Evolutionary conservation across 2,888 invertebrate genomes (phyloP), one percentile per base, ranked within the genome.

Genomic region (Caenorhabditis zanzibari): DNA sequence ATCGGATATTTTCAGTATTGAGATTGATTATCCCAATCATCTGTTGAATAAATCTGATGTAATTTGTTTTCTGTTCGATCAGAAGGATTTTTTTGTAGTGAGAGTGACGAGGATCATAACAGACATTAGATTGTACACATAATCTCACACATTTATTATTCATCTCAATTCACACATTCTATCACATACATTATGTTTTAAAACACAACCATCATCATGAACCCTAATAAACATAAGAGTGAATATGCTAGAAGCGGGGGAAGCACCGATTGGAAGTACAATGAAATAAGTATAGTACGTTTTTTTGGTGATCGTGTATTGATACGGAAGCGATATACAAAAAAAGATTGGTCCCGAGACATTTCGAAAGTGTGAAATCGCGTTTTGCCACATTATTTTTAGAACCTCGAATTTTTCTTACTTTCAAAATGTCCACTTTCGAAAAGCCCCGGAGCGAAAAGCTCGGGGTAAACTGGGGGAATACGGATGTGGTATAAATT

Each of bases 1-100:
- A 82, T 77, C 58, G 73, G 82, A n/a, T 82, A 82, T 54, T 76
- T 66, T 24, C 75, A 72, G 22, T 82, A 76, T 52, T 82, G 66
- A 82, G 24, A 26, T 35, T 58, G 12, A 10, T 2, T n/a, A n/a
- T 35, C 35, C n/a, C 22, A 10, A n/a, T 22, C 16, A 12, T 22
- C 9, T 49, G 28, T 75, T 64, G 56, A 56, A 66, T 75, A 32
- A 56, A 66, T 41, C 32, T 26, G 63, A 66, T n/a, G 64, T 49
- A 35, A 58, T 59, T 66, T 75, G 66, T 66, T 75, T 69, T 26
- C 10, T n/a, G 38, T 41, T 19, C 26, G 32, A 66, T 66, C 32
- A 22, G 38, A 58, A 28, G 44, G 28, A 58, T 35, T 44, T 10
- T 52, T 52, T 26, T 28, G 26, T 28, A 28, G n/a, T n/a, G n/a